phyloP scores from a whole-genome alignment of 2,888 invertebrate species.

The Endotricha flammealis region DNA sequence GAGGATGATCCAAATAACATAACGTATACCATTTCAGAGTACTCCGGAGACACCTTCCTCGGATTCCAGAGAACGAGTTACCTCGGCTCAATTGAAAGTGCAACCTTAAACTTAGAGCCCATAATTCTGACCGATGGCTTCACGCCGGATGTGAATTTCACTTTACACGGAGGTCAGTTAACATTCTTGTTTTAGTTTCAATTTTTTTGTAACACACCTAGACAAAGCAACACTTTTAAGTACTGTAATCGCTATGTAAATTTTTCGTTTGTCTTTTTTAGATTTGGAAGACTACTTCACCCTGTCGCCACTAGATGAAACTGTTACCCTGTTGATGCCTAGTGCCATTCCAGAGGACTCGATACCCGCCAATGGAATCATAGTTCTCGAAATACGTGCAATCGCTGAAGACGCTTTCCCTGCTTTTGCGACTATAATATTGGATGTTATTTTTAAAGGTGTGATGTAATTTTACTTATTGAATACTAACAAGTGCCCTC shows the following conservation, averaged over 20 bases:
- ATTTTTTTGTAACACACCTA: too few relatives aligned
- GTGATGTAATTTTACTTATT: too few relatives aligned
- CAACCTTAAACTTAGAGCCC: constrained; percentile 17
- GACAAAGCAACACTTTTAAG: too few relatives aligned
- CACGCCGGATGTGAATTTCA: constrained; percentile 23
- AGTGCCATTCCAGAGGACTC: constrained; percentile 19
- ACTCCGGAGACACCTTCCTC: constrained; percentile 16
- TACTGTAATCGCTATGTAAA: too few relatives aligned
- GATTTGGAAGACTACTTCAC: constrained; percentile 16
- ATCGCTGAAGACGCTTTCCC: constrained; percentile 2
- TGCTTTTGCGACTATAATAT: background rate
- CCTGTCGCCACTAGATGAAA: constrained; percentile 8
- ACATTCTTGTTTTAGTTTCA: background rate
- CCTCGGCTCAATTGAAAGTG: constrained; percentile 24
- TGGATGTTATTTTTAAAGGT: background rate
- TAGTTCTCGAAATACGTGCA: constrained; percentile 24
- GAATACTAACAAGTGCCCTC: too few relatives aligned
- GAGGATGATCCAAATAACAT: too few relatives aligned
- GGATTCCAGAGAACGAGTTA: constrained; percentile 28
- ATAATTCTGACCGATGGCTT: constrained; percentile 30
- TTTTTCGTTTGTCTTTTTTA: too few relatives aligned
- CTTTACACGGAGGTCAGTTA: constrained; percentile 27
- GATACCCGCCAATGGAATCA: constrained; percentile 20
- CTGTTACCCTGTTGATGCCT: constrained; percentile 17
- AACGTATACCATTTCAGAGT: too few relatives aligned